Percentiles rank a stretch among this genome's conserved stretches.
phyloP scores from a whole-genome alignment of 2,888 invertebrate species.

The Thyatira batis region DNA sequence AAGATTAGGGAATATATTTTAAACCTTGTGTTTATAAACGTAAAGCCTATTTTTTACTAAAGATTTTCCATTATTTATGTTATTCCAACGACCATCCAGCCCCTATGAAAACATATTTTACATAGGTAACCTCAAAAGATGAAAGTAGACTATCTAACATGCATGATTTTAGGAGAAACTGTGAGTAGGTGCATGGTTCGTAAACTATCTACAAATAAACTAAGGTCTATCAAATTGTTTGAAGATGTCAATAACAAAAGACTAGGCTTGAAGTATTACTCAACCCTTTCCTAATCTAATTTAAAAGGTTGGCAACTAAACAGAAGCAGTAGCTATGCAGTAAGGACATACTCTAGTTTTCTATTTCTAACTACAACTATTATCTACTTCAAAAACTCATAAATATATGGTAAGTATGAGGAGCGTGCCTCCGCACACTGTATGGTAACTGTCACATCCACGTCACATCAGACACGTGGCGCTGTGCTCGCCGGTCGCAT shows the following conservation, averaged over 20 bases:
- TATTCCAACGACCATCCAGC: neutral
- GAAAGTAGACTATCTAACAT: neutral
- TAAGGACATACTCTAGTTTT: neutral
- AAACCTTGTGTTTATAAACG: neutral
- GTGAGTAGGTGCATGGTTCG: neutral
- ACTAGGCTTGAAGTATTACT: constrained; percentile 14
- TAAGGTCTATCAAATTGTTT: neutral
- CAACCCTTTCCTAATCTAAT: constrained; percentile 23
- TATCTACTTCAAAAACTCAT: constrained; percentile 41
- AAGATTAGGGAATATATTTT: neutral
- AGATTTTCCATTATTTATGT: neutral
- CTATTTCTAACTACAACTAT: constrained; percentile 17
- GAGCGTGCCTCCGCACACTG: constrained; percentile 19
- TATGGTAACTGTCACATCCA: constrained; percentile 18
- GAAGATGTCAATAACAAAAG: constrained; percentile 8
- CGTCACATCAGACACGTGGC: constrained; percentile 43
- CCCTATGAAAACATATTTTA: neutral
- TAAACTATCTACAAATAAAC: neutral
- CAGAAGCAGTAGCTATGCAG: neutral
- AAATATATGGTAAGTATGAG: constrained; percentile 35
- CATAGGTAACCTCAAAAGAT: neutral
- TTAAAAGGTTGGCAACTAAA: constrained; percentile 9
- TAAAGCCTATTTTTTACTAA: neutral
- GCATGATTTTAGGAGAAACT: neutral
- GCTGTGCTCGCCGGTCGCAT: constrained; percentile 21